Base-by-base conservation (phyloP, 1,140 invertebrate species). In the Cotesia glomerata region DNA sequence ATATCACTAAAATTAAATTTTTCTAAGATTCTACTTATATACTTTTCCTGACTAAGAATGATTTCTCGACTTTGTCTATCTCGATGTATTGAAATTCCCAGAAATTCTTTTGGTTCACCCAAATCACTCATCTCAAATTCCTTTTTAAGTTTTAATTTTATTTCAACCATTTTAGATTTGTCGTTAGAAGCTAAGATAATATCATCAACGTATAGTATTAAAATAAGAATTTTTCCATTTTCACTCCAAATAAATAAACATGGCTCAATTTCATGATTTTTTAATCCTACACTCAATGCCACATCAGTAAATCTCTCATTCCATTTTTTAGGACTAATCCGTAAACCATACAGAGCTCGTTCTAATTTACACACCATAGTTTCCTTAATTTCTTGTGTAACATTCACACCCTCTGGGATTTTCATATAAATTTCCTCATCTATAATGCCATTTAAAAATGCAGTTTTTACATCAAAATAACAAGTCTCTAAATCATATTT, bases 371-470 rank as follows among this genome's bases (percentile, higher is more conserved):
- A 77, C 7, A 79, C 78, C 54, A 73, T 73, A 4, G 1, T 56
- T 35, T 56, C 13, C 56, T 32, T 49, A 11, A 11, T 9, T 45
- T 65, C 69, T 4, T 9, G 8, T n/a, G 9, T 26, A 49, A 5
- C 71, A 65, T 11, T 61, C 62, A 45, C 67, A 18, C 76, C 80
- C 5, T 80, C 72, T 5, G 82, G 84, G 59, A 80, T 81, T 71
- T 79, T 75, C 84, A 88, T 87, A 67, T 82, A 87, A 5, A 88
- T 82, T 18, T 87, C 81, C 73, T 80, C 80, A 32, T 85, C 69
- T 8, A 86, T 32, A 16, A 65, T 63, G 3, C 80, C 80, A 67
- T 85, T 73, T 1, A 86, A 66, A 71, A 82, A 87, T 7, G 83
- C 82, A 7, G 79, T 85, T 59, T 76, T 79, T 0, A 85, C 78